Evolutionary conservation across 2,797 vertebrate genomes (phyloP).

Genomic region (Notolepis coatsorum): DNA sequence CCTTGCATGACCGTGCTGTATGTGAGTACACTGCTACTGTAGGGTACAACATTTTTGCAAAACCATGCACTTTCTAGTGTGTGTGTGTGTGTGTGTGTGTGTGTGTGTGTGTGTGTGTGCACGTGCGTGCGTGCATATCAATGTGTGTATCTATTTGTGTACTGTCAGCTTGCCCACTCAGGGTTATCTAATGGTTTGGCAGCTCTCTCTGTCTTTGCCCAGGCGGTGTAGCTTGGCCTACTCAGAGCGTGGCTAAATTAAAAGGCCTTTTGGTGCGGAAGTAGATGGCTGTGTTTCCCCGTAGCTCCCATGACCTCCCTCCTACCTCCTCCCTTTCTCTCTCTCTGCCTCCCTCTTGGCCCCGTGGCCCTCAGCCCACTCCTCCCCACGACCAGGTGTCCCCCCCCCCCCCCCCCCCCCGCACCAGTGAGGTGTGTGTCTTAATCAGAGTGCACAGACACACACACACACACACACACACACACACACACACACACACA

Average conservation of each 20-base stretch:
- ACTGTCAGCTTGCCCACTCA: constrained; percentile 56
- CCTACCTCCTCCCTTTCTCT: constrained; percentile 29
- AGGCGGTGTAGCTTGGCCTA: constrained; percentile 68
- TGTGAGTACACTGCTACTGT: no score
- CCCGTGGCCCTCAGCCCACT: constrained; percentile 69
- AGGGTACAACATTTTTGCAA: no score
- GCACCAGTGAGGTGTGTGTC: constrained; percentile 58
- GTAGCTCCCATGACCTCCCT: constrained; percentile 57
- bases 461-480: constrained; percentile 35
- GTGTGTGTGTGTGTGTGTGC: neutral
- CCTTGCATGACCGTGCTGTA: no score
- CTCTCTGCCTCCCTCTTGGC: constrained; percentile 57
- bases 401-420: no score
- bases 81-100: neutral
- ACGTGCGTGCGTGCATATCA: constrained; percentile 9
- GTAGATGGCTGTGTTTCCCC: constrained; percentile 64
- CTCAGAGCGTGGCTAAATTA: constrained; percentile 76
- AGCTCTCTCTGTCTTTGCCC: constrained; percentile 46
- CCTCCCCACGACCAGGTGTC: constrained; percentile 74
- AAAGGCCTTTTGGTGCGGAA: constrained; percentile 79
- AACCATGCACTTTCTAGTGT: neutral
- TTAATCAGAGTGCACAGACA: no score
- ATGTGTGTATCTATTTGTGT: constrained; percentile 51
- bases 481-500: constrained; percentile 18
- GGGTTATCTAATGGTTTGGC: constrained; percentile 73